Evolutionary conservation across 2,113 vertebrate genomes (phyloP).

Genomic region (Muntiacus muntjak): DNA sequence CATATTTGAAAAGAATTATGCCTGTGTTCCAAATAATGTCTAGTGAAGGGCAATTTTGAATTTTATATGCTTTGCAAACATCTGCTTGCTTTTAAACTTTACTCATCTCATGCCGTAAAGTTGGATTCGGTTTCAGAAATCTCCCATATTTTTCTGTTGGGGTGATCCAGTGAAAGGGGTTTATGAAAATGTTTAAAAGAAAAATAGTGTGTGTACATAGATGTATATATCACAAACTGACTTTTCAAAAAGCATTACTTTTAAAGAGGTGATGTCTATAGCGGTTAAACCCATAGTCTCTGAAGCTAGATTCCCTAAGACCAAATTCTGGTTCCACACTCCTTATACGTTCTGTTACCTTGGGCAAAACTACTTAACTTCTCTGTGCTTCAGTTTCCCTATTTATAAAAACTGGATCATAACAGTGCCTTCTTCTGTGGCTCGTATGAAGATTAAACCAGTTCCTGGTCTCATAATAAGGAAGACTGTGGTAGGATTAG

Average conservation of each 20-base stretch:
- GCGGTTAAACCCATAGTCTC: background rate
- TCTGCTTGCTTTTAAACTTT: conserved; percentile 73
- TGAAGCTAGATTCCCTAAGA: background rate
- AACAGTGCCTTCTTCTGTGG: background rate
- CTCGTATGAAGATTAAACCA: background rate
- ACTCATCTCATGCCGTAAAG: conserved; percentile 63
- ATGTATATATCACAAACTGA: background rate
- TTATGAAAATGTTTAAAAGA: conserved; percentile 59
- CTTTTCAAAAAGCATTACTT: conserved; percentile 40
- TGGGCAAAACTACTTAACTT: background rate
- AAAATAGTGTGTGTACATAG: conserved; percentile 18
- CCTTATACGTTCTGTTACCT: background rate
- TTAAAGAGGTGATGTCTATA: background rate
- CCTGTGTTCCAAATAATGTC: conserved; percentile 54
- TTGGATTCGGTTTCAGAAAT: conserved; percentile 62
- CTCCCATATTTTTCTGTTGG: conserved; percentile 52
- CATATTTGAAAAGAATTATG: conserved; percentile 74
- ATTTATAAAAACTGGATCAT: background rate
- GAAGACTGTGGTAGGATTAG: background rate
- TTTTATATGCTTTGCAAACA: conserved; percentile 63
- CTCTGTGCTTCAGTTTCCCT: background rate
- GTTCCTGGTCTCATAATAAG: background rate
- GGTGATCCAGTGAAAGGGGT: conserved; percentile 9
- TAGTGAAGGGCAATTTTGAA: conserved; percentile 50
- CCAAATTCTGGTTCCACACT: background rate